These are phyloP conservation scores for Piaya cayana DNA, from an alignment of 2,113 vertebrate species.

Conservation along the genomic window DNA sequence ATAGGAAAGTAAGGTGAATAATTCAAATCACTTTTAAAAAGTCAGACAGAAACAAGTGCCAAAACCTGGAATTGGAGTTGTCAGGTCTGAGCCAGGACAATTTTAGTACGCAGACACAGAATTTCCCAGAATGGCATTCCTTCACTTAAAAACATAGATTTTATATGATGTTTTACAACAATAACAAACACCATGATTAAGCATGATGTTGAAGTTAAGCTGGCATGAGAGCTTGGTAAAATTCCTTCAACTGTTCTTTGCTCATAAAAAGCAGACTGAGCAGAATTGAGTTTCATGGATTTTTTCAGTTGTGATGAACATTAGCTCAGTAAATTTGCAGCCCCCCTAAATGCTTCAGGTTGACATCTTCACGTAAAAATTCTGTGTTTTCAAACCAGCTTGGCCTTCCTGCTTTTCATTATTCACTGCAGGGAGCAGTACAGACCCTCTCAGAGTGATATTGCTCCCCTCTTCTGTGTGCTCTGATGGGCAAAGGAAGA, in stretches of 20 bases:
- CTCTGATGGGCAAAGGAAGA: background rate
- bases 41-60: conserved; percentile 36
- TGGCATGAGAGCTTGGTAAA: background rate
- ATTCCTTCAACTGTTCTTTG: background rate
- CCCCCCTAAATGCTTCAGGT: background rate
- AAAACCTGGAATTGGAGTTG: conserved; percentile 4
- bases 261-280: background rate
- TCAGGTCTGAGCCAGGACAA: background rate
- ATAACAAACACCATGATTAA: conserved; percentile 34
- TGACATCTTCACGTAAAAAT: background rate
- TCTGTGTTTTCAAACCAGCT: background rate
- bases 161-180: conserved; percentile 8
- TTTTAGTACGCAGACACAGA: conserved; percentile 34
- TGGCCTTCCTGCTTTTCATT: background rate
- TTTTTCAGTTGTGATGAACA: background rate
- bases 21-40: conserved; percentile 9
- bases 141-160: background rate
- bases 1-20: background rate
- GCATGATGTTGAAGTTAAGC: background rate
- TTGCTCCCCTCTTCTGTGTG: background rate
- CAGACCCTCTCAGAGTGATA: background rate
- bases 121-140: background rate
- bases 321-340: background rate
- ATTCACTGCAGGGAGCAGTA: background rate
- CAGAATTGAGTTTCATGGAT: background rate